Evolutionary conservation across 2,797 vertebrate genomes (phyloP).

Genomic region (Remorina albescens): DNA sequence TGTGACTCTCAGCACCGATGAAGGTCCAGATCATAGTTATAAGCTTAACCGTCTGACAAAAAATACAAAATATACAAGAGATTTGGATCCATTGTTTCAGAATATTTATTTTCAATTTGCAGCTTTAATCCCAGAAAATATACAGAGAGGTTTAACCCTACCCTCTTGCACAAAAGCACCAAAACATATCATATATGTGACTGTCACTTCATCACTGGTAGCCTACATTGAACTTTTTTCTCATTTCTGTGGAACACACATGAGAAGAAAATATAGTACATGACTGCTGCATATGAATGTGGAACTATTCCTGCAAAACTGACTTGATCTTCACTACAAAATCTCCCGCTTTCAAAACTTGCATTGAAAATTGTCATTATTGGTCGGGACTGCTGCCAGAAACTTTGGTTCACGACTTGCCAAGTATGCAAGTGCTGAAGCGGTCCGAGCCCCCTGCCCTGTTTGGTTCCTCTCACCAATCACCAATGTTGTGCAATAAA

Average conservation of each 20-base stretch:
- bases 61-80: slow-evolving; percentile 7
- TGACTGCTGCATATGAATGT: neutral
- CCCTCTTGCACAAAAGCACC: slow-evolving; percentile 31
- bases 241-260: neutral
- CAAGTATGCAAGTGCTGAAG: slow-evolving; percentile 7
- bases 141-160: slow-evolving; percentile 23
- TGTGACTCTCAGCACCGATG: too few species aligned
- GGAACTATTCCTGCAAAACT: neutral
- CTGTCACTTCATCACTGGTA: slow-evolving; percentile 3
- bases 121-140: slow-evolving; percentile 18
- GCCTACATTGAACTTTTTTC: neutral
- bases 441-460: slow-evolving; percentile 1
- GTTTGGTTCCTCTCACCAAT: neutral
- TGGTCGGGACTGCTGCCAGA: neutral
- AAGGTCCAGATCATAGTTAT: neutral
- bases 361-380: neutral
- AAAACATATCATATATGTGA: slow-evolving; percentile 24
- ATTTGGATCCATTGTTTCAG: slow-evolving; percentile 23
- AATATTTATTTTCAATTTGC: slow-evolving; percentile 54
- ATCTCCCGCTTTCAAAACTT: slow-evolving; percentile 4
- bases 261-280: slow-evolving; percentile 31
- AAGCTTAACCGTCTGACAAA: neutral
- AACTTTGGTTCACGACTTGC: slow-evolving; percentile 7
- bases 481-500: slow-evolving; percentile 4
- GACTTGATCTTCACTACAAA: neutral